A percentile compares a stretch with the other conserved stretches of the same genome.
Conservation (phyloP, 1,140 invertebrate species). For the Agrypnia vestita region DNA sequence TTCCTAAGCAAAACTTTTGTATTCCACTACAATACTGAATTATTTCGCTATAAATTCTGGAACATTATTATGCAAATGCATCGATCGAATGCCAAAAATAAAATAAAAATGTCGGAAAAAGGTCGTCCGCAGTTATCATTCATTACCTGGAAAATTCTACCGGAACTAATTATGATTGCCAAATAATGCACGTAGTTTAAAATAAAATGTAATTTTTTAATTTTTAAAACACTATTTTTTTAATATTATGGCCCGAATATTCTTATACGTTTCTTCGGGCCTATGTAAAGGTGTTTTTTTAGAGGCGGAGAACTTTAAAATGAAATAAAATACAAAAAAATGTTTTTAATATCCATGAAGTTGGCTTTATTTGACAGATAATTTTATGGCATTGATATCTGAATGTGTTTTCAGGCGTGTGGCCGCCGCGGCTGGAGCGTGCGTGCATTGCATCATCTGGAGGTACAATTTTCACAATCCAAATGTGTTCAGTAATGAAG, state of each 20-base stretch:
- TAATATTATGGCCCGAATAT: background rate
- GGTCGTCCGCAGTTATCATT: background rate
- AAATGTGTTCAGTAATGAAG: too few relatives aligned
- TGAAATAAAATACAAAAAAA: too few relatives aligned
- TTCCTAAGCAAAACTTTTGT: background rate
- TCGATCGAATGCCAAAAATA: background rate
- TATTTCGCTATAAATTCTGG: background rate
- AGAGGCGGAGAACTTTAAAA: too few relatives aligned
- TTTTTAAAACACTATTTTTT: too few relatives aligned
- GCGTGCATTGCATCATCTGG: too few relatives aligned
- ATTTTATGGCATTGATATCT: too few relatives aligned
- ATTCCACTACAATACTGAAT: background rate
- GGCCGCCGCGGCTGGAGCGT: too few relatives aligned
- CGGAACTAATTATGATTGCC: constrained; percentile 5
- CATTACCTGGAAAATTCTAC: constrained; percentile 6
- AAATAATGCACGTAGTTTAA: background rate
- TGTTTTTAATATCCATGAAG: too few relatives aligned
- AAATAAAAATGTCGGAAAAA: too few relatives aligned
- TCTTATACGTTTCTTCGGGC: background rate
- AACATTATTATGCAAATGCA: background rate
- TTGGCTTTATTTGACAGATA: too few relatives aligned
- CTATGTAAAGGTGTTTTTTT: background rate
- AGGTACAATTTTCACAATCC: too few relatives aligned
- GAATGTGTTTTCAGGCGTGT: background rate
- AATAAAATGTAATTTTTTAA: background rate